phyloP scores from a whole-genome alignment of 2,888 invertebrate species.

The Lamellibrachia columna region DNA sequence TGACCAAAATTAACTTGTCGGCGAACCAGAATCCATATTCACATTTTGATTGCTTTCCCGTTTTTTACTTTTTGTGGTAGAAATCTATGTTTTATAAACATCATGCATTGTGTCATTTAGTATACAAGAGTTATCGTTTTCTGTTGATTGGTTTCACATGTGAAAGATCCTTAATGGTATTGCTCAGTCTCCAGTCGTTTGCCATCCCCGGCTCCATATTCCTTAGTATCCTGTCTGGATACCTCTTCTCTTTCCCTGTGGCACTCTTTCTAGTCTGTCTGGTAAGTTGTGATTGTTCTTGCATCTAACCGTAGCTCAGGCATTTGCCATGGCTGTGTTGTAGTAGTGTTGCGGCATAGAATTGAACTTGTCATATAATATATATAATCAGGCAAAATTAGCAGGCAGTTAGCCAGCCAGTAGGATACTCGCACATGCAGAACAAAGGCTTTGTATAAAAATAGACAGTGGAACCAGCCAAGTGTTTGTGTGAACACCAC shows the following conservation, averaged over 20 bases:
- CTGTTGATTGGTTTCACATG: background rate
- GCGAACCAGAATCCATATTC: background rate
- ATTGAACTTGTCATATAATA: background rate
- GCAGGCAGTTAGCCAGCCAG: too few relatives aligned
- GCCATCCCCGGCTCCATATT: slow-evolving; percentile 99
- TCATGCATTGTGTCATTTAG: background rate
- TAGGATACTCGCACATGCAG: too few relatives aligned
- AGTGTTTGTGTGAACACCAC: too few relatives aligned
- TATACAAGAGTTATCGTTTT: background rate
- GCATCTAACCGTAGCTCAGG: background rate
- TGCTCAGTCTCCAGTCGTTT: slow-evolving; percentile 86
- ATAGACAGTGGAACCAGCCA: too few relatives aligned
- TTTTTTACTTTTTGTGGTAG: background rate
- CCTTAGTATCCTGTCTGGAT: slow-evolving; percentile 95
- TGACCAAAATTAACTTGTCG: too few relatives aligned
- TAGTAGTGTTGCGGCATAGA: background rate
- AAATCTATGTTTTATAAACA: background rate
- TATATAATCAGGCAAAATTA: too few relatives aligned
- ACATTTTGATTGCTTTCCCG: background rate
- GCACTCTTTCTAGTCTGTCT: slow-evolving; percentile 81
- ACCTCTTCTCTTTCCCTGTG: slow-evolving; percentile 90
- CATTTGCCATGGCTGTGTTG: background rate
- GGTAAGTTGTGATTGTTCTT: slow-evolving; percentile 60
- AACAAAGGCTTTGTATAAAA: too few relatives aligned
- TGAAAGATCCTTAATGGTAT: slow-evolving; percentile 34